These are phyloP conservation scores for Pristionchus arcanus DNA, from an alignment of 2,888 invertebrate genomes.

Conservation along the genomic window DNA sequence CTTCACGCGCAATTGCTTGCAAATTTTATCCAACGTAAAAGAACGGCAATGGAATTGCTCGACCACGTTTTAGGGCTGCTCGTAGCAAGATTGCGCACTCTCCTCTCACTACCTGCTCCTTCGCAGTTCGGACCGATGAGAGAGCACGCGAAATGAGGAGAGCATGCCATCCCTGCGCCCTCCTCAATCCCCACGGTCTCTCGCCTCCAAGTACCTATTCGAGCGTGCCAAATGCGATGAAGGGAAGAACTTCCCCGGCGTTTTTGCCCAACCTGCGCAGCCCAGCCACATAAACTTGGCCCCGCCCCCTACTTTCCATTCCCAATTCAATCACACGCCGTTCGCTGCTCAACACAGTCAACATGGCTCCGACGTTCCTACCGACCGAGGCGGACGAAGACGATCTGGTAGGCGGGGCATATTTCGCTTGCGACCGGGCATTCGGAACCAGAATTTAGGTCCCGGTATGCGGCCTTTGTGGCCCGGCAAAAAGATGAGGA, in stretches of 20 bases:
- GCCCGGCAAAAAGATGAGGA: neutral
- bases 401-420: slow-evolving; percentile 11
- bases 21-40: neutral
- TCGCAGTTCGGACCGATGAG: neutral
- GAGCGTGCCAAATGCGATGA: slow-evolving; percentile 1
- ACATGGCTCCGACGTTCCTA: slow-evolving; percentile 41
- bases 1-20: neutral
- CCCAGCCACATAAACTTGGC: neutral
- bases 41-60: neutral
- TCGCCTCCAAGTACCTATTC: neutral
- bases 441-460: no score
- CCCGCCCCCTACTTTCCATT: neutral
- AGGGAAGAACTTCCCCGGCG: neutral
- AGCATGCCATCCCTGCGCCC: neutral
- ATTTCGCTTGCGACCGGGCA: no score
- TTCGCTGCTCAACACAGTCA: neutral
- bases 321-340: neutral
- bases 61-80: neutral
- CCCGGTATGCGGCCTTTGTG: neutral
- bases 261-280: neutral
- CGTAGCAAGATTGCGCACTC: neutral
- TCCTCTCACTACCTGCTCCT: neutral
- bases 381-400: slow-evolving; percentile 35
- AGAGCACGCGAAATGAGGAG: neutral
- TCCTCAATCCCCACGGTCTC: neutral